Evolutionary conservation across 2,113 vertebrate genomes (phyloP), one percentile per base, ranked within the genome.

Genomic region (Cavia porcellus): DNA sequence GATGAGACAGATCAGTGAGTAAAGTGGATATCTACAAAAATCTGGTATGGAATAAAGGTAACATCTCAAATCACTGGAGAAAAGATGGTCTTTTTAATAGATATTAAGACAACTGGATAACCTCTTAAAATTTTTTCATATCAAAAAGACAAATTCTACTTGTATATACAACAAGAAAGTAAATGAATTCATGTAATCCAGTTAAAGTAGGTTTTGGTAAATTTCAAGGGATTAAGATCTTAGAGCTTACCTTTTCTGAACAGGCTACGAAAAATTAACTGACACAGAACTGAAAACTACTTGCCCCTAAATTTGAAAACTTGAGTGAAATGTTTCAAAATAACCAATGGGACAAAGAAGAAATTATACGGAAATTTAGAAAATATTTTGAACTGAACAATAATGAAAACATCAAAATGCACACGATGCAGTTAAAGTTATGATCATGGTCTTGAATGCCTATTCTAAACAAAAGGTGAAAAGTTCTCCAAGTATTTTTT

Each of bases 361-460:
- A 88, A 85, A 95, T 86, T 10, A 68, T 17, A 66, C 24, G 15
- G 45, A 93, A 64, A 62, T 47, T 81, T 89, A 66, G 77, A 84
- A 85, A 55, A 68, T 47, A 81, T 85, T 86, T 87, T 89, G 52
- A 81, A 77, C 50, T 24, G 30, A 75, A 35, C n/a, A 22, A 64
- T 55, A 84, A 91, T 57, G 45, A 81, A 77, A 80, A 84, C 50
- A 61, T 5, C 52, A 93, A 75, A 88, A 64, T 80, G 42, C 87
- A 19, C 75, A n/a, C n/a, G 2, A 32, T 88, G 19, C 2, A 95
- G 12, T 25, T 79, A 84, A 62, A 35, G 35, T 8, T 35, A 42
- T 12, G 32, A 8, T 87, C 25, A 38, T 28, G 11, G 19, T 22
- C 32, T 74, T 84, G 10, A 55, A 25, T 59, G 2, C 35, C 50